A percentile compares a stretch with the other conserved stretches of the same genome.
Evolutionary conservation across 2,113 vertebrate species (phyloP).

Genomic region (Scortum barcoo): DNA sequence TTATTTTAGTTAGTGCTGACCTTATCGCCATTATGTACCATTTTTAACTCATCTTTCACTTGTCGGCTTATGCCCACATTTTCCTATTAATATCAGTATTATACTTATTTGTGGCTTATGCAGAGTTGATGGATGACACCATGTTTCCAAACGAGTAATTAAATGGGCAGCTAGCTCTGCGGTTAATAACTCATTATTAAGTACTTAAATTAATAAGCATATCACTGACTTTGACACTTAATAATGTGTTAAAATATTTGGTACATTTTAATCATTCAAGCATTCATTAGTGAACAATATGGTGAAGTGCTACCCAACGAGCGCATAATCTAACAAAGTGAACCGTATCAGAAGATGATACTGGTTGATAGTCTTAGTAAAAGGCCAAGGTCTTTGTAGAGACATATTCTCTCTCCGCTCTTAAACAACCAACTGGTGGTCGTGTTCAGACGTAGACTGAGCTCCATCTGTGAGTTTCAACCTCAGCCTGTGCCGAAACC

Average conservation of each 20-base stretch:
- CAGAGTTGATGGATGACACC: constrained; percentile 59
- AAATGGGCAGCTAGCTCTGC: constrained; percentile 34
- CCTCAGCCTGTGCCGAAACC: constrained; percentile 11
- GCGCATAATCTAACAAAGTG: constrained; percentile 35
- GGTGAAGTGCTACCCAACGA: constrained; percentile 34
- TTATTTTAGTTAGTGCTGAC: constrained; percentile 4
- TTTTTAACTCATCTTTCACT: neutral
- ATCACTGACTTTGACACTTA: constrained; percentile 71
- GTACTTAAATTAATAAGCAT: constrained; percentile 60
- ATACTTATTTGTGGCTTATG: constrained; percentile 21
- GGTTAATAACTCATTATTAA: constrained; percentile 62
- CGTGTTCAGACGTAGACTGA: neutral
- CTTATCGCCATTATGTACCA: neutral
- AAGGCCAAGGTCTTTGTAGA: constrained; percentile 8
- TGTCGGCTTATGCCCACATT: neutral
- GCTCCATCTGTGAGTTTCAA: constrained; percentile 25
- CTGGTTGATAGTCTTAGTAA: neutral
- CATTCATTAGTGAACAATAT: constrained; percentile 50
- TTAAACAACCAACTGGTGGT: constrained; percentile 6
- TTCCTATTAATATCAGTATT: constrained; percentile 1
- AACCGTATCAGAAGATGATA: neutral
- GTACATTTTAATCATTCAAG: constrained; percentile 65
- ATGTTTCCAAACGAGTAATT: constrained; percentile 49
- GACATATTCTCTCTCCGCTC: neutral
- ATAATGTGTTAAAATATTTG: constrained; percentile 67